Evolutionary conservation across 2,888 invertebrate genomes (phyloP), one percentile per base, ranked within the genome.

Genomic region (Eremobia ochroleuca): DNA sequence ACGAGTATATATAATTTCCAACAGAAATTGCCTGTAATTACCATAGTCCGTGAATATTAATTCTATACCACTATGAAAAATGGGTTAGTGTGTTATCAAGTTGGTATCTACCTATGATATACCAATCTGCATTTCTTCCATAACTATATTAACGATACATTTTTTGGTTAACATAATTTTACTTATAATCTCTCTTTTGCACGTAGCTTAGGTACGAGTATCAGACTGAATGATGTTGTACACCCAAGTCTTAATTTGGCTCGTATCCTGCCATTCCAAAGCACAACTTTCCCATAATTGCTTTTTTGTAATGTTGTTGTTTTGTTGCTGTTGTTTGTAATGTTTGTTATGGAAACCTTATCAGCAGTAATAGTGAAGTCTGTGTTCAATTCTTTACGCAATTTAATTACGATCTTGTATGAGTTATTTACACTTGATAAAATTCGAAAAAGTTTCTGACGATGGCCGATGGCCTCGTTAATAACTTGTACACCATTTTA

Each of bases 21-120:
- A 70, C 46, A 70, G 59, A 81, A 66, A 67, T 81, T 62, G 5
- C 28, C 40, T 15, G 9, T 62, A 28, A 80, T 75, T 61, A 70
- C 46, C 61, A 49, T 28, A 62, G 58, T 49, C 68, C 43, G 64
- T 79, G 73, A 68, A 79, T 79, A 68, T 68, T 79, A 73, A 79
- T 65, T 68, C 13, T 62, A 9, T 61, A 55, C 40, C 31, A n/a
- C 46, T 31, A 46, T 46, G 43, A 37, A 58, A 70, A 55, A 58
- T 72, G 28, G 61, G 67, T 67, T 72, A 67, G 37, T 67, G 15
- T 61, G 69, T 49, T 61, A 55, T 79, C 40, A 34, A 43, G 55
- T 31, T 37, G 55, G 15, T 25, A 49, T 46, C 15, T 52, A 77
- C 66, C 8, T 34, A 31, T 37, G 11, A 58, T 46, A 40, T 72